Conservation (phyloP, 2,888 invertebrate species). For the Ypsolopha scabrella region DNA sequence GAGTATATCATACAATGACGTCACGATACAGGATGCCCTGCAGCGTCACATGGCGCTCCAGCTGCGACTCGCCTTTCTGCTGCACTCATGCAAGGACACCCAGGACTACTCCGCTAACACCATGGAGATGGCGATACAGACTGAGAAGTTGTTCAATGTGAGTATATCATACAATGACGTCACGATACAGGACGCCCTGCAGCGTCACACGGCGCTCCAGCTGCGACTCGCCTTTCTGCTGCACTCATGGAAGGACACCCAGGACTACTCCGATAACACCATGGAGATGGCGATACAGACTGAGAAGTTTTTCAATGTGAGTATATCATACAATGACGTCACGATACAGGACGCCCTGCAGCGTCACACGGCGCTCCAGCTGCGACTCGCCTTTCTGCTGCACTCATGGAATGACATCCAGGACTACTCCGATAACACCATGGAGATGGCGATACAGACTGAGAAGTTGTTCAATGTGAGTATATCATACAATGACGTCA, state of each 20-base stretch:
- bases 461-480: constrained; percentile 91
- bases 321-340: constrained; percentile 94
- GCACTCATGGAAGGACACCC: constrained; percentile 97
- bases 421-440: too few species aligned
- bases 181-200: constrained; percentile 91
- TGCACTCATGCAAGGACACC: constrained; percentile 98
- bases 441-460: constrained; percentile 94
- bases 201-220: constrained; percentile 87
- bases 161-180: constrained; percentile 87
- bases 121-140: constrained; percentile 94
- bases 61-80: constrained; percentile 90
- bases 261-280: too few species aligned
- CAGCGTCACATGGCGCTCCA: constrained; percentile 88
- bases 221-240: constrained; percentile 93
- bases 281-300: constrained; percentile 96
- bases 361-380: constrained; percentile 87
- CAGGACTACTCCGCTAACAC: too few species aligned
- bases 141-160: constrained; percentile 91
- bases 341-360: constrained; percentile 93
- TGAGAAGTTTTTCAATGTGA: constrained; percentile 90
- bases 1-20: constrained; percentile 78
- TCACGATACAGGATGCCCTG: constrained; percentile 94
- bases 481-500: constrained; percentile 95
- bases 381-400: constrained; percentile 92
- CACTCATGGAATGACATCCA: constrained; percentile 98